phyloP scores from a whole-genome alignment of 2,113 vertebrate genomes.

The Vidua macroura region DNA sequence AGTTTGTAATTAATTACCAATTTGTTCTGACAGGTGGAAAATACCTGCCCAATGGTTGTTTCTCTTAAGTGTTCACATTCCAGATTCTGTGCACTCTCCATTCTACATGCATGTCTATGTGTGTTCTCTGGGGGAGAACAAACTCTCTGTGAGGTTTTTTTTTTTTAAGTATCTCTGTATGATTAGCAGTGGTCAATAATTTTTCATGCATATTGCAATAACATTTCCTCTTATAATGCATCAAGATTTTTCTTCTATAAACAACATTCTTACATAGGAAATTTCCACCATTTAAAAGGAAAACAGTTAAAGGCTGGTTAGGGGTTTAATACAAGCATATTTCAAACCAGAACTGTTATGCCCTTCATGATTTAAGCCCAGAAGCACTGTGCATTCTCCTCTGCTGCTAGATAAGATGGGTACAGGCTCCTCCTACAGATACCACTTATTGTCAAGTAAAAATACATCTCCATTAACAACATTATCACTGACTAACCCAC shows the following conservation, averaged over 20 bases:
- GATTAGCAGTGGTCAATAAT: background rate
- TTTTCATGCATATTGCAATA: background rate
- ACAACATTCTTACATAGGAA: background rate
- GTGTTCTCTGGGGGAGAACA: background rate
- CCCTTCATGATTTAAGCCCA: background rate
- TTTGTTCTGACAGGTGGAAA: conserved; percentile 5
- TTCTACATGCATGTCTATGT: background rate
- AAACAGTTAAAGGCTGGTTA: background rate
- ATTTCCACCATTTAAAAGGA: background rate
- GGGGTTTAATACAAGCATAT: background rate
- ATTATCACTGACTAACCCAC: background rate
- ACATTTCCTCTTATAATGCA: background rate
- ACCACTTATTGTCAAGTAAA: background rate
- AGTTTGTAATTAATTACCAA: background rate
- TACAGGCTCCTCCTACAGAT: background rate
- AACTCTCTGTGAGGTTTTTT: background rate
- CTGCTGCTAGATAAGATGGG: background rate
- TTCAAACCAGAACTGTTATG: background rate
- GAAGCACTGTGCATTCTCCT: background rate
- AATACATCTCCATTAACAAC: background rate
- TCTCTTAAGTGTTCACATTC: background rate
- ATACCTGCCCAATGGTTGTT: background rate
- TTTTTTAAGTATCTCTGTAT: background rate
- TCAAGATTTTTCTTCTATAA: background rate
- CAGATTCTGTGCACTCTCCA: background rate